Base-by-base conservation (phyloP, 1,140 invertebrate genomes). In the Neelides sp. region DNA sequence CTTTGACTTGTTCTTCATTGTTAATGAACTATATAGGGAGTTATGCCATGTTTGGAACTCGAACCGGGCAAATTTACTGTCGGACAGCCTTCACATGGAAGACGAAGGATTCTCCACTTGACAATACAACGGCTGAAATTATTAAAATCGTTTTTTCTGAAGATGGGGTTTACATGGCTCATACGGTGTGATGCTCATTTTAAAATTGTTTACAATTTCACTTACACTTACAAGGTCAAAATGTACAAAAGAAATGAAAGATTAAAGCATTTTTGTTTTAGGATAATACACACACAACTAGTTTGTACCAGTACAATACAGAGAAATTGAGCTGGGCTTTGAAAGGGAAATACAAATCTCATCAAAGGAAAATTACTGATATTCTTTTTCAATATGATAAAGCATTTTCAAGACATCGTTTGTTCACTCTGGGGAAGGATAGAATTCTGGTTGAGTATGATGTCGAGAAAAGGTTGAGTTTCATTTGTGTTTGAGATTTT, bases 371-470 rank as follows among this genome's bases (percentile, higher is more conserved):
- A 0, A 69, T 80, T 19, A 69, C 64, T 3, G 64, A 73, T 17
- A 59, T 78, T 1, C 62, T 74, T 41, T 80, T 79, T 55, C 47
- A 67, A 2, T 7, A 13, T 7, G 43, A 65, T 57, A 34, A 44
- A 43, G 8, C 19, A 1, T 30, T 52, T 28, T 62, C 59, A 2
- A 62, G 62, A 12, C 70, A 69, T 23, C 69, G 70, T 20, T 60
- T 80, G 0, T 64, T 76, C 22, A 75, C 76, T 0, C 58, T 80
- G n/a, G 76, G 75, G 2, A 61, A 68, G 24, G 78, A 80, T 58
- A 55, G 71, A n/a, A 63, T 72, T n/a, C 63, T 84, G 65, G 73
- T 82, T 13, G 79, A 82, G 65, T 85, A 83, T 61, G 73, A 81
- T 57, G 66, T 82, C 32, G 69, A 70, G 12, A 64, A 68, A n/a